Evolutionary conservation across 2,888 invertebrate genomes (phyloP).

Genomic region (Danaus chrysippus): DNA sequence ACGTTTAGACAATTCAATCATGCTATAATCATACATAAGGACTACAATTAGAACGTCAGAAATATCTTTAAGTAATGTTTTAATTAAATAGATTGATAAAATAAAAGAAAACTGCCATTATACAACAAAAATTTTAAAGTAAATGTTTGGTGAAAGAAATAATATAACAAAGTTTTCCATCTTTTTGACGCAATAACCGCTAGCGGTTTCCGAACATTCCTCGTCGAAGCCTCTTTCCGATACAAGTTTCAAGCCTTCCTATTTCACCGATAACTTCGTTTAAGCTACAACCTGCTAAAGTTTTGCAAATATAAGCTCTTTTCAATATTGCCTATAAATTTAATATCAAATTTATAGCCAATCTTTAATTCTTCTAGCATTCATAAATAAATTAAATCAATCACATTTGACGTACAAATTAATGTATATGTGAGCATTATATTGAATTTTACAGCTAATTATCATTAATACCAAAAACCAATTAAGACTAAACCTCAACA

Average conservation of each 20-base stretch:
- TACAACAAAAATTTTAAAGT: no score
- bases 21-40: no score
- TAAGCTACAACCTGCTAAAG: conserved; percentile 46
- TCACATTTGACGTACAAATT: conserved; percentile 5
- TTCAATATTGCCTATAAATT: no score
- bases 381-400: no score
- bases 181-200: conserved; percentile 55
- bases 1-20: no score
- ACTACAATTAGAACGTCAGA: no score
- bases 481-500: conserved; percentile 51
- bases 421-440: conserved; percentile 12
- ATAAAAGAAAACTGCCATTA: no score
- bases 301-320: no score
- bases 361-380: no score
- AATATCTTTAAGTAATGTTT: no score
- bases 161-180: conserved; percentile 10
- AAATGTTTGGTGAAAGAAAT: neutral
- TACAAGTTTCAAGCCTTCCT: conserved; percentile 55
- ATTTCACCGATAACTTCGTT: conserved; percentile 48
- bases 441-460: conserved; percentile 27
- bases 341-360: no score
- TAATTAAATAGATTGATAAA: no score
- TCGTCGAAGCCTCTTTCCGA: conserved; percentile 39
- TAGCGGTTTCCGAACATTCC: conserved; percentile 56
- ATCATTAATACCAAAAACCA: conserved; percentile 36